Evolutionary conservation across 2,113 vertebrate species (phyloP).

Genomic region (Dipodomys ordii): DNA sequence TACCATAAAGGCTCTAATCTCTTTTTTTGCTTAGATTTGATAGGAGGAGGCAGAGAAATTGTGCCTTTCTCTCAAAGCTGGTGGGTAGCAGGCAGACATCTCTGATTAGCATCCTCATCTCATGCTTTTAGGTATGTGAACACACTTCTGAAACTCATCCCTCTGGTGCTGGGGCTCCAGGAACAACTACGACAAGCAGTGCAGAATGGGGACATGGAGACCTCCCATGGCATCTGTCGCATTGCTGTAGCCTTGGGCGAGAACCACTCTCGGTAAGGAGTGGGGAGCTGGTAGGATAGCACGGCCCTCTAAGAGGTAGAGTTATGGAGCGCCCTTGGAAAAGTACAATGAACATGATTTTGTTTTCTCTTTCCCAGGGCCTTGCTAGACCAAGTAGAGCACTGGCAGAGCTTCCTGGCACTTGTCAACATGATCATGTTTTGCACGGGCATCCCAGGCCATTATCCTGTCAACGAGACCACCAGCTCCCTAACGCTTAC

Average conservation of each 20-base stretch:
- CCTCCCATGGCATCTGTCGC: slow-evolving; percentile 97
- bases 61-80: slow-evolving; percentile 7
- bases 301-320: neutral
- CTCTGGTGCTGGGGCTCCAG: slow-evolving; percentile 95
- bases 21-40: slow-evolving; percentile 22
- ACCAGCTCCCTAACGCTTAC: slow-evolving; percentile 98
- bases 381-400: slow-evolving; percentile 97
- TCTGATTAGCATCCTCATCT: slow-evolving; percentile 64
- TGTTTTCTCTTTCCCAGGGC: slow-evolving; percentile 86
- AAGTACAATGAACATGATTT: neutral
- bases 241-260: slow-evolving; percentile 97
- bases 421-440: slow-evolving; percentile 99
- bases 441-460: slow-evolving; percentile 98
- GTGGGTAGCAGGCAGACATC: neutral
- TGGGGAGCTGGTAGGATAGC: neutral
- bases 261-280: slow-evolving; percentile 95
- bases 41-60: neutral
- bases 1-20: slow-evolving; percentile 11
- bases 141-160: slow-evolving; percentile 97
- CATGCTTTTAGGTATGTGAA: slow-evolving; percentile 93
- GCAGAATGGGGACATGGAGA: slow-evolving; percentile 99
- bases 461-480: slow-evolving; percentile 99
- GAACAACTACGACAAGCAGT: slow-evolving; percentile 97
- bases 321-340: neutral
- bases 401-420: slow-evolving; percentile 99